These are phyloP conservation scores for Axea sp. DNA, from an alignment of 2,888 invertebrate species.

Conservation along the genomic window DNA sequence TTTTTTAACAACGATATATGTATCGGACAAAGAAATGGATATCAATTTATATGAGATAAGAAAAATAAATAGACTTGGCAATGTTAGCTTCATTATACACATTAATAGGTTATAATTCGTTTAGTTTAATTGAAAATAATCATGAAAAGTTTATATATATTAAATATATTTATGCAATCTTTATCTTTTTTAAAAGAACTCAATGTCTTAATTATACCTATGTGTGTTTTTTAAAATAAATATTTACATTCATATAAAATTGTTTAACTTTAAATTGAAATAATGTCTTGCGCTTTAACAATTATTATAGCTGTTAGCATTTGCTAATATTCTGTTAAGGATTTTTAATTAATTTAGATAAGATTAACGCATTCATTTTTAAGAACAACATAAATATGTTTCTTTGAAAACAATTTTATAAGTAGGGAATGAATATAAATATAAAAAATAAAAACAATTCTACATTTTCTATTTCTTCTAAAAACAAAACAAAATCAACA, in stretches of 20 bases:
- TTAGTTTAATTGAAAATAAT: not conserved
- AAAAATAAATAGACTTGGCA: not conserved
- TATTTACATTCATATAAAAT: too few species aligned
- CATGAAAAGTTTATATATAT: too few species aligned
- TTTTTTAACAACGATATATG: conserved; percentile 4
- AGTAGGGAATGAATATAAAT: not conserved
- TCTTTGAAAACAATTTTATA: conserved; percentile 18
- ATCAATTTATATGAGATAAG: conserved; percentile 16
- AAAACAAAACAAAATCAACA: too few species aligned
- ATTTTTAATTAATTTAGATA: conserved; percentile 26
- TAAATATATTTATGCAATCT: too few species aligned
- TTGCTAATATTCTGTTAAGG: conserved; percentile 18
- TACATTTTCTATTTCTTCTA: too few species aligned
- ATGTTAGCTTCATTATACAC: not conserved
- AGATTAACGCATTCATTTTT: conserved; percentile 19
- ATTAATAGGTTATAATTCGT: not conserved
- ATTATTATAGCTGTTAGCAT: conserved; percentile 15
- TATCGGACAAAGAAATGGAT: conserved; percentile 10
- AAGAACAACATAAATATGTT: conserved; percentile 11
- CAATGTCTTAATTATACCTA: too few species aligned
- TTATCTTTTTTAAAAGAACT: too few species aligned
- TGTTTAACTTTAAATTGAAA: too few species aligned
- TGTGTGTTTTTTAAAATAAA: too few species aligned
- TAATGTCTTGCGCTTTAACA: conserved; percentile 6
- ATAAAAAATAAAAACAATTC: not conserved